A percentile compares a stretch with the other conserved stretches of the same genome.
Evolutionary conservation across 2,797 vertebrate genomes (phyloP).

Genomic region (Macropodus opercularis): DNA sequence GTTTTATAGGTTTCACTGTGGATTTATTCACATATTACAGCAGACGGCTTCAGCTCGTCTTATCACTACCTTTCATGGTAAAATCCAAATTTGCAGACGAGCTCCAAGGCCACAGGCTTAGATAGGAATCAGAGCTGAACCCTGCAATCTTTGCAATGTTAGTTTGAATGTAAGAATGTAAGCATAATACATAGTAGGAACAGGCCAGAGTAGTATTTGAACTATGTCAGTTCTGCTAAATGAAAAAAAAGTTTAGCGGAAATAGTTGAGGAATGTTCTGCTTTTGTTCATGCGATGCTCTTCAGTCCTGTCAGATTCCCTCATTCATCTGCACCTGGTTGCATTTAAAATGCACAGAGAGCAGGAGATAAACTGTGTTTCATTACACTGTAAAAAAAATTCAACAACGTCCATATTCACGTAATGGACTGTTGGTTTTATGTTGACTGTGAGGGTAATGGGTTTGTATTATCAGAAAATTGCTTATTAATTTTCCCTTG

Average conservation of each 20-base stretch:
- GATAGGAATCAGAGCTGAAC: not conserved
- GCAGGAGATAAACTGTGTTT: not conserved
- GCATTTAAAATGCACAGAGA: slow-evolving; percentile 5
- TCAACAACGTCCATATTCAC: slow-evolving; percentile 32
- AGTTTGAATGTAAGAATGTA: not conserved
- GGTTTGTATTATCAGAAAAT: slow-evolving; percentile 65
- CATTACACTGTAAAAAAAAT: slow-evolving; percentile 21
- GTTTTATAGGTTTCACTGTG: not conserved
- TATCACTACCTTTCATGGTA: not conserved
- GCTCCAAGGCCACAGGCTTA: not conserved
- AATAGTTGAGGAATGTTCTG: not conserved
- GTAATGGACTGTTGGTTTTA: slow-evolving; percentile 40
- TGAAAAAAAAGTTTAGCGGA: not conserved
- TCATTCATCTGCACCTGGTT: not conserved
- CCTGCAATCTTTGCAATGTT: not conserved
- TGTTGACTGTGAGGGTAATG: slow-evolving; percentile 45
- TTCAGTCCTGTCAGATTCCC: not conserved
- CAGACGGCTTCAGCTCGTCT: not conserved
- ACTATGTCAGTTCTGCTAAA: not conserved
- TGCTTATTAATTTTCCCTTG: slow-evolving; percentile 58
- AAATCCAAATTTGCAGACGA: not conserved
- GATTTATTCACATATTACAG: not conserved
- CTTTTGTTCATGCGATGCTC: not conserved
- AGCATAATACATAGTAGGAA: not conserved
- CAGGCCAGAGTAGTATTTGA: not conserved